Conservation (phyloP, 2,113 vertebrate species). For the Ariopsis seemanni region DNA sequence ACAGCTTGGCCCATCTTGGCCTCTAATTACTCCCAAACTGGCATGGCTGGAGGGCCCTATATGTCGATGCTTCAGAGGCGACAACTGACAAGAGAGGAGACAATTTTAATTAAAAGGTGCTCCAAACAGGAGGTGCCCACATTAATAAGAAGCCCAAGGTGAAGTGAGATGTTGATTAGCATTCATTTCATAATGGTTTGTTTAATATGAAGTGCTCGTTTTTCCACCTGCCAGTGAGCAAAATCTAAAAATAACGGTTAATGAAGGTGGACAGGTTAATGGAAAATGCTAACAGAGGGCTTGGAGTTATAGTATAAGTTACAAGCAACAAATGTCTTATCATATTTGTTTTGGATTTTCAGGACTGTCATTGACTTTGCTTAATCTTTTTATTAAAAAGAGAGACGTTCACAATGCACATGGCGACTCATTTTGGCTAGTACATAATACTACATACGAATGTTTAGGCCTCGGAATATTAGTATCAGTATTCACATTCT, state of each 20-base stretch:
- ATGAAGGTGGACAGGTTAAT: conserved; percentile 26
- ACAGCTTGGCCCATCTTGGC: conserved; percentile 49
- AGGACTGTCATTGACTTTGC: neutral
- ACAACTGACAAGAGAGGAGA: conserved; percentile 29
- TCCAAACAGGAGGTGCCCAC: conserved; percentile 5
- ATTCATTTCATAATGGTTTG: neutral
- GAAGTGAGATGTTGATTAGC: conserved; percentile 14
- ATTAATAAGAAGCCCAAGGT: conserved; percentile 28
- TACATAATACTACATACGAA: neutral
- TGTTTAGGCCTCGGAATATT: neutral
- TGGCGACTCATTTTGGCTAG: neutral
- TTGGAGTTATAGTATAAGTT: neutral
- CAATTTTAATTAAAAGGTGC: conserved; percentile 49
- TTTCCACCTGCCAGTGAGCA: neutral
- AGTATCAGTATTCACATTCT: neutral
- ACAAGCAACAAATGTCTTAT: neutral
- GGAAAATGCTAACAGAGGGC: neutral
- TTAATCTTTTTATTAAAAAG: conserved; percentile 3
- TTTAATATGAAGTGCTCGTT: neutral
- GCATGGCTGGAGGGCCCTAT: conserved; percentile 42
- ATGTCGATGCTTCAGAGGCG: conserved; percentile 37
- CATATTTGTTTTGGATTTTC: neutral
- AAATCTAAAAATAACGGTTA: neutral
- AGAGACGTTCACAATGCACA: neutral
- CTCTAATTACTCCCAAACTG: conserved; percentile 51